phyloP scores from a whole-genome alignment of 2,797 vertebrate species.

The Lutjanus campechanus region DNA sequence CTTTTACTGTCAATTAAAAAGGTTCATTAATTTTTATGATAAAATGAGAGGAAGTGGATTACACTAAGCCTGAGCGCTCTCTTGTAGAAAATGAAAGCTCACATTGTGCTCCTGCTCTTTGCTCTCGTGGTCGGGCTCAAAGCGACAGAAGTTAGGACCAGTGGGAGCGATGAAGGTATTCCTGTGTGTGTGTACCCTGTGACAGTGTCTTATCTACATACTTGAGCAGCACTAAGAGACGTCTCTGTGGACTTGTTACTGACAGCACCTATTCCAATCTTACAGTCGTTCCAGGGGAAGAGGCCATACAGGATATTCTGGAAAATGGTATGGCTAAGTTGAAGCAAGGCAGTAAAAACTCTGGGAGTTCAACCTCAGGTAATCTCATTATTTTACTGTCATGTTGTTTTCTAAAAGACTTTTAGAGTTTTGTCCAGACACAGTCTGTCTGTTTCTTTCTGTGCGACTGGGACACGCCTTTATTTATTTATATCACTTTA shows the following conservation, averaged over 20 bases:
- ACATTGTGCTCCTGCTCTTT: constrained; percentile 51
- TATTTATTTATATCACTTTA: too few species aligned
- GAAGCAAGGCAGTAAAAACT: accelerated
- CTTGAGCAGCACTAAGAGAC: neutral
- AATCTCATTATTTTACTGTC: neutral
- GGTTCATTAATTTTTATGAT: neutral
- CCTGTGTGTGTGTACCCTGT: neutral
- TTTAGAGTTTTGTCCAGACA: too few species aligned
- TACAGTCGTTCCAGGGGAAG: constrained; percentile 25
- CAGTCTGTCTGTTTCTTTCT: too few species aligned
- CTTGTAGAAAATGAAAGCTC: constrained; percentile 56
- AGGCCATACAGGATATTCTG: accelerated
- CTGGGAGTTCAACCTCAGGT: neutral
- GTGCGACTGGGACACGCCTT: too few species aligned
- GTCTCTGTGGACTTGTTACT: neutral
- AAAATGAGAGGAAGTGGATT: neutral
- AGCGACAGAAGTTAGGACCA: accelerated
- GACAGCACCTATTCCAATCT: neutral
- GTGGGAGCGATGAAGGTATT: neutral
- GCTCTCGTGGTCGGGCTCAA: constrained; percentile 25
- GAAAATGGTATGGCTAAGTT: accelerated
- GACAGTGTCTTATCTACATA: neutral
- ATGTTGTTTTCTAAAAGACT: neutral
- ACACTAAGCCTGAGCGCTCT: neutral
- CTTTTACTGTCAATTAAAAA: neutral